Conservation (phyloP, 2,888 invertebrate genomes). For the Nomada goodeniana region DNA sequence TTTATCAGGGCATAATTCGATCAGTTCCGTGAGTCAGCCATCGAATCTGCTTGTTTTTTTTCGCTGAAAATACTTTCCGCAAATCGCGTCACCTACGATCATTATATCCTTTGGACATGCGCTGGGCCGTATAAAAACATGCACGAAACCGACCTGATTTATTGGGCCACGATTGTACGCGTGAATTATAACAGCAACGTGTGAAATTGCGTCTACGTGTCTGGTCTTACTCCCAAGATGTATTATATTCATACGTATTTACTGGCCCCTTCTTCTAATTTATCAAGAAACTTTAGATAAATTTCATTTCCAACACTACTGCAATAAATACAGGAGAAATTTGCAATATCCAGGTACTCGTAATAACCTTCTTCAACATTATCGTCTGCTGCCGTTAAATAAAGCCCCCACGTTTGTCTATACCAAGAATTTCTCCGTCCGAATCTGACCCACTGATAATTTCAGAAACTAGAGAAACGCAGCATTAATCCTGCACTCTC, state of each 20-base stretch:
- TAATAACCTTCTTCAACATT: too few relatives aligned
- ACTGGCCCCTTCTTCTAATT: neutral
- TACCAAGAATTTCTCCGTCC: too few relatives aligned
- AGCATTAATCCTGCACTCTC: too few relatives aligned
- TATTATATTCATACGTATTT: constrained; percentile 10
- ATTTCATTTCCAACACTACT: too few relatives aligned
- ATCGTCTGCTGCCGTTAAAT: too few relatives aligned
- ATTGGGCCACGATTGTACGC: neutral
- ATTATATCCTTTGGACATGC: neutral
- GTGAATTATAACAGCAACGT: neutral
- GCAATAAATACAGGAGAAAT: too few relatives aligned
- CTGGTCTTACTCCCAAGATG: neutral
- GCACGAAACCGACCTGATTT: constrained; percentile 11
- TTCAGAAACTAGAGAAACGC: too few relatives aligned
- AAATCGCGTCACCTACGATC: constrained; percentile 32
- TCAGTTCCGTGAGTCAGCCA: constrained; percentile 6
- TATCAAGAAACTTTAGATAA: too few relatives aligned
- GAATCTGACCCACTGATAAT: too few relatives aligned
- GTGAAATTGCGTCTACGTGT: neutral
- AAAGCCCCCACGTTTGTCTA: too few relatives aligned
- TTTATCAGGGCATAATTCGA: neutral
- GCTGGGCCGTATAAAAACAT: neutral
- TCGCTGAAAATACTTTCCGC: constrained; percentile 47
- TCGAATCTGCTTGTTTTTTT: neutral
- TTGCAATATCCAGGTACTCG: too few relatives aligned